Evolutionary conservation across 1,140 invertebrate species (phyloP).

Genomic region (Streblospio benedicti): DNA sequence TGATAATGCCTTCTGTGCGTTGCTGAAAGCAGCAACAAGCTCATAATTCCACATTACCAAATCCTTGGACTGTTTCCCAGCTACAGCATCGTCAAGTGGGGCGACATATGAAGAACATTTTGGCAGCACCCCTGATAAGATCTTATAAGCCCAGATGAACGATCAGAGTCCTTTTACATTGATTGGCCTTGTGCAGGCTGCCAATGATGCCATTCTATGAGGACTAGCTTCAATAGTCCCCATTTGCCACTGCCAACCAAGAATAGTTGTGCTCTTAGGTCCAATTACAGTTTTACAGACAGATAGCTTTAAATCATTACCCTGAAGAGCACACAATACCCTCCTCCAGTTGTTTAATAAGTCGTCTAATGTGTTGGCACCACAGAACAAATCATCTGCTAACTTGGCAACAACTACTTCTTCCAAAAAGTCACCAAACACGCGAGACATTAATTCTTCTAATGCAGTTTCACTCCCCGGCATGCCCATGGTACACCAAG

Average conservation of each 20-base stretch:
- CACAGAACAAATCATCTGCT: neutral
- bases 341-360: neutral
- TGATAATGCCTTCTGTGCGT: neutral
- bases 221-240: neutral
- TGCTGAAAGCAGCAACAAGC: no score
- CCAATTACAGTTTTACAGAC: no score
- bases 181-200: neutral
- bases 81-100: no score
- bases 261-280: no score
- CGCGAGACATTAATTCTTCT: slow-evolving; percentile 13
- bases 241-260: neutral
- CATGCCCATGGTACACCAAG: slow-evolving; percentile 14
- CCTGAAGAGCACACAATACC: neutral
- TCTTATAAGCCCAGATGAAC: slow-evolving; percentile 19
- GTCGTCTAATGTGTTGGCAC: neutral
- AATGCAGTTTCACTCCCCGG: neutral
- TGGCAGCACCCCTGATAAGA: slow-evolving; percentile 19
- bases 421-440: slow-evolving; percentile 8
- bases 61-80: no score
- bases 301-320: slow-evolving; percentile 2
- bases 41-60: no score
- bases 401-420: slow-evolving; percentile 2
- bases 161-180: neutral
- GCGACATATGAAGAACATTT: no score
- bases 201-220: neutral